phyloP scores from a whole-genome alignment of 1,140 invertebrate genomes.

The Ips nitidus region DNA sequence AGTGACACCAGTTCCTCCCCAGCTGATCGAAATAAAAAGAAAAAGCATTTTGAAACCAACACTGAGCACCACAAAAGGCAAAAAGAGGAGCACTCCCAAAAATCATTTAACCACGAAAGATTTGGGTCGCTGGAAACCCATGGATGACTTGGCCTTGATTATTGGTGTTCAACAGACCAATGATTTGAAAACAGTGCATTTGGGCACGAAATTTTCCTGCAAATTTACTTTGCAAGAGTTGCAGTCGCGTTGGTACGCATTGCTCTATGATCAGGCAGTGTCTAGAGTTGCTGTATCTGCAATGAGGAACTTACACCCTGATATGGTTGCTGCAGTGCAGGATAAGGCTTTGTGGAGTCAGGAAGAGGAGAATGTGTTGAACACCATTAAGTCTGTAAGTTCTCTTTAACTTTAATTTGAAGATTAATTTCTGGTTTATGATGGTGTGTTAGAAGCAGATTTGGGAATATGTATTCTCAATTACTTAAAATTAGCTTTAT shows the following conservation, averaged over 20 bases:
- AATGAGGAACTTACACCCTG: conserved; percentile 91
- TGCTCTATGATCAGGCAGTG: conserved; percentile 89
- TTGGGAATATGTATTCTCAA: too few species aligned
- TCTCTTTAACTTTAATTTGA: neutral
- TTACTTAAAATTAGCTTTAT: too few species aligned
- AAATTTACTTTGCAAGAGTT: conserved; percentile 92
- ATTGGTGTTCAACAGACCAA: conserved; percentile 87
- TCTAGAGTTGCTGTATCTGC: conserved; percentile 86
- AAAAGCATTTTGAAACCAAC: conserved; percentile 44
- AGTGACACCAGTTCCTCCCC: conserved; percentile 16
- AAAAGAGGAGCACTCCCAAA: conserved; percentile 61
- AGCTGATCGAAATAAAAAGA: conserved; percentile 44
- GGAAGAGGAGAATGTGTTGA: conserved; percentile 85
- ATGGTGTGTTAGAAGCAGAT: too few species aligned
- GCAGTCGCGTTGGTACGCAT: conserved; percentile 92
- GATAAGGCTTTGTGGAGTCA: conserved; percentile 87
- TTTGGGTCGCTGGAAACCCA: conserved; percentile 94
- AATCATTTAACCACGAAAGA: conserved; percentile 75
- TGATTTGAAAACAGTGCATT: conserved; percentile 83
- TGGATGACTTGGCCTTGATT: conserved; percentile 93
- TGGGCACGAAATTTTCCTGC: conserved; percentile 94
- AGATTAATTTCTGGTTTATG: neutral
- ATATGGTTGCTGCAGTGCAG: conserved; percentile 83
- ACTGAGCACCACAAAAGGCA: conserved; percentile 40
- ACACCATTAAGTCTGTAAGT: conserved; percentile 80